phyloP scores from a whole-genome alignment of 2,888 invertebrate species.

The Cheilosia urbana region DNA sequence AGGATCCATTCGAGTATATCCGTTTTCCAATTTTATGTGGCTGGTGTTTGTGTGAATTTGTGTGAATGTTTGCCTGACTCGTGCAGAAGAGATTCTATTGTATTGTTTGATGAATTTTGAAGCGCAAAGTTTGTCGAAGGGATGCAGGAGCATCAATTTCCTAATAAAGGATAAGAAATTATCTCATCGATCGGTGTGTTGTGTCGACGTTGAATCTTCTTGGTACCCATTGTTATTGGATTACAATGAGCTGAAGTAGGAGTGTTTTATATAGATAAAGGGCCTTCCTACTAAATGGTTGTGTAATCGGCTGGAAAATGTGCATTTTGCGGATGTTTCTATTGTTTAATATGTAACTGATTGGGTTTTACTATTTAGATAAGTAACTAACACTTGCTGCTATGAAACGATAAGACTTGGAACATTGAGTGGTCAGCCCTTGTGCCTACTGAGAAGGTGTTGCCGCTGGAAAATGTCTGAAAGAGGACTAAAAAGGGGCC shows the following conservation, averaged over 20 bases:
- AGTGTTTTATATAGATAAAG: too few relatives aligned
- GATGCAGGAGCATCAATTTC: not conserved
- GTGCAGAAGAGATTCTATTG: conserved; percentile 40
- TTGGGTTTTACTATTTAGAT: too few relatives aligned
- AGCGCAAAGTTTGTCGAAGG: not conserved
- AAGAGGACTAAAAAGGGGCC: too few relatives aligned
- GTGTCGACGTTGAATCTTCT: conserved; percentile 25
- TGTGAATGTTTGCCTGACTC: conserved; percentile 6
- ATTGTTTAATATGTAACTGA: too few relatives aligned
- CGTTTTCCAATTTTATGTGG: not conserved
- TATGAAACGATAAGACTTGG: too few relatives aligned
- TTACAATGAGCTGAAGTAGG: not conserved
- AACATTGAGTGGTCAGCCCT: too few relatives aligned
- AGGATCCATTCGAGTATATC: conserved; percentile 25
- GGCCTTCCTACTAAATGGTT: too few relatives aligned
- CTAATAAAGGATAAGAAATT: conserved; percentile 3
- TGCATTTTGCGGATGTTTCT: too few relatives aligned
- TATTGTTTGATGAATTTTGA: conserved; percentile 47
- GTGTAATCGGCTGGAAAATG: too few relatives aligned
- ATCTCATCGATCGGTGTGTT: conserved; percentile 22
- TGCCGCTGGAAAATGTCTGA: too few relatives aligned
- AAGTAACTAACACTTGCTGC: too few relatives aligned
- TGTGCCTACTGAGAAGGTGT: too few relatives aligned
- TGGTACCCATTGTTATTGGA: conserved; percentile 16
- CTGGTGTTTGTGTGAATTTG: conserved; percentile 4